Base-by-base conservation (phyloP, 1,140 invertebrate genomes). In the Tetragnatha versicolor region DNA sequence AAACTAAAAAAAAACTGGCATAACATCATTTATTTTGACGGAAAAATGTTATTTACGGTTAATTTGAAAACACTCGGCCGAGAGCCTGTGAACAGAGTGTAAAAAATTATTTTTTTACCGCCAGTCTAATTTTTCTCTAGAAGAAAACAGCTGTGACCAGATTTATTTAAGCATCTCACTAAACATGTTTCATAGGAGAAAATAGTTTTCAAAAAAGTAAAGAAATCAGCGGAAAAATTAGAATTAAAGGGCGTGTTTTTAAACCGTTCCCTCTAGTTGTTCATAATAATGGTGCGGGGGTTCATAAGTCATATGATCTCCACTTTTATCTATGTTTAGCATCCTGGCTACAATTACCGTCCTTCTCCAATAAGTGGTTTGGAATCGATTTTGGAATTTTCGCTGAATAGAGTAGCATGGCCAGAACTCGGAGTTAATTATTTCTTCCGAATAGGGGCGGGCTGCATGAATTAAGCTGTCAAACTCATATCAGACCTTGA, bases 381-480 rank as follows among this genome's bases (percentile, higher is more conserved):
- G 29, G 39, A 53, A 69, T 55, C 33, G 42, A 22, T 55, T n/a
- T 0, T 22, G 17, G 10, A 31, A 22, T 45, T 69, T 39, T 14
- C 25, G 31, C 35, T 35, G 10, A 69, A 35, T 27, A 27, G 66
- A 69, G 53, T 20, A 53, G n/a, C n/a, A 25, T 35, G 66, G 35
- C 22, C 31, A 37, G 47, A 53, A 33, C 37, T 33, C 22, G 49
- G 37, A 25, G 47, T 27, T 53, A 69, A 53, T 53, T 69, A 69
- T 66, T 66, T 47, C 63, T 66, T 66, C 37, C 29, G 63, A 47
- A 66, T 47, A 27, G 39, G 49, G 29, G 42, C 25, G 7, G 0
- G 27, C 47, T 53, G 47, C n/a, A n/a, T 69, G 66, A 69, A 69
- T 69, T 53, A 69, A 69, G 49, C 33, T 69, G 66, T 69, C 66